These are phyloP conservation scores for Bubo bubo DNA, from an alignment of 2,113 vertebrate genomes.

Conservation along the genomic window DNA sequence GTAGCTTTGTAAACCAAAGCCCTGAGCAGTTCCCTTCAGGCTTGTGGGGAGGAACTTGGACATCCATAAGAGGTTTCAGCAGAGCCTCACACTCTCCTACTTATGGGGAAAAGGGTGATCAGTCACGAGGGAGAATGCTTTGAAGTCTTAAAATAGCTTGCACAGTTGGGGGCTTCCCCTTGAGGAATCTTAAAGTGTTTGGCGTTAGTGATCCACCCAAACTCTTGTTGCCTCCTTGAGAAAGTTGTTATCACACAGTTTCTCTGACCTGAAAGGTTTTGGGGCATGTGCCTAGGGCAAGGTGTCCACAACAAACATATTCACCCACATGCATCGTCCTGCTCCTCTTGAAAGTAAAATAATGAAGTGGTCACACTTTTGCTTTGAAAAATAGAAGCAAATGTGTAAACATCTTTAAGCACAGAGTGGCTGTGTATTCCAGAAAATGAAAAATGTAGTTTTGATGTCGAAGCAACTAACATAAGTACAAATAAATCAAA, in stretches of 20 bases:
- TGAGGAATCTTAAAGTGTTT: background rate
- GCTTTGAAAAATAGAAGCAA: background rate
- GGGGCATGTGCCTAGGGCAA: background rate
- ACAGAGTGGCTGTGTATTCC: background rate
- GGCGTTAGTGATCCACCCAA: background rate
- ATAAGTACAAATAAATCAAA: background rate
- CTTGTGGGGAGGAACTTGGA: background rate
- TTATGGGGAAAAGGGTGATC: background rate
- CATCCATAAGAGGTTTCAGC: background rate
- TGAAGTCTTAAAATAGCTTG: slow-evolving; percentile 29
- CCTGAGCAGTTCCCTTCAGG: background rate
- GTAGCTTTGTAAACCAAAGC: background rate
- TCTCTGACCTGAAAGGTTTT: background rate
- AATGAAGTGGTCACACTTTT: background rate
- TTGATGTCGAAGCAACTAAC: background rate
- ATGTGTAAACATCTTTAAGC: background rate
- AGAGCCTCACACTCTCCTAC: background rate
- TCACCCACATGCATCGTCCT: background rate
- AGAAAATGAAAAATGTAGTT: background rate
- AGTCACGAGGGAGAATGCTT: background rate
- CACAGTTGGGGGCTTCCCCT: background rate
- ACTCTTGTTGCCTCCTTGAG: background rate
- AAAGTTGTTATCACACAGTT: background rate
- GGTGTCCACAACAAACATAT: background rate
- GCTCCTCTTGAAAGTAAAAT: background rate